Conservation (phyloP, 92 coral and sea anemone species). For the Galaxea fascicularis region DNA sequence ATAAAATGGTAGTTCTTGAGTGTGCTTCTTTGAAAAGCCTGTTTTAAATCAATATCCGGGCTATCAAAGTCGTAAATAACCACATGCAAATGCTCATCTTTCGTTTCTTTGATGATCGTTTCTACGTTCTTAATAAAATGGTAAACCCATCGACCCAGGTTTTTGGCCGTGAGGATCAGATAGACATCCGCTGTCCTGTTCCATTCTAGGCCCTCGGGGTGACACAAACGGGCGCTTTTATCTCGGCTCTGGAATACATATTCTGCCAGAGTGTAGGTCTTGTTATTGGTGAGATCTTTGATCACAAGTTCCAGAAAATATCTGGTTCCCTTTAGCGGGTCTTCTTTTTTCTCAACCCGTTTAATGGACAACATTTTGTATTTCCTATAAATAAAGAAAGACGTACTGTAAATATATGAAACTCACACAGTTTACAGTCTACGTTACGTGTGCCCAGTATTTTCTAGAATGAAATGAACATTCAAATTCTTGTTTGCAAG, state of each 20-base stretch:
- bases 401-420: not conserved
- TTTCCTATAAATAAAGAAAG: constrained; percentile 50
- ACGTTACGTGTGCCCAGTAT: too few relatives aligned
- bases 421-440: too few relatives aligned
- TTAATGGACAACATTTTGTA: constrained; percentile 67
- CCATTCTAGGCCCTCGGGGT: constrained; percentile 75
- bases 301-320: constrained; percentile 79
- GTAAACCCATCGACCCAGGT: constrained; percentile 75
- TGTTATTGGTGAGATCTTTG: constrained; percentile 45
- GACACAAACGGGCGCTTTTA: constrained; percentile 29
- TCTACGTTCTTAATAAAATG: constrained; percentile 81
- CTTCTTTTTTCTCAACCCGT: constrained; percentile 81
- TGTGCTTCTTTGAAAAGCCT: constrained; percentile 43
- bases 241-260: constrained; percentile 59
- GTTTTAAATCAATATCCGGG: constrained; percentile 62
- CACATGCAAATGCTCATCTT: constrained; percentile 57
- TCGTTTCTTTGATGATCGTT: constrained; percentile 62
- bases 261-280: constrained; percentile 67
- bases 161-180: constrained; percentile 69
- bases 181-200: constrained; percentile 71
- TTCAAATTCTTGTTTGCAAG: too few relatives aligned
- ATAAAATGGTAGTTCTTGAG: constrained; percentile 70
- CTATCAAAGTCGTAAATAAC: constrained; percentile 72
- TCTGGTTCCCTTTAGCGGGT: constrained; percentile 61
- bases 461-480: too few relatives aligned